phyloP scores from a whole-genome alignment of 2,113 vertebrate genomes.

The Callaeas wilsoni region DNA sequence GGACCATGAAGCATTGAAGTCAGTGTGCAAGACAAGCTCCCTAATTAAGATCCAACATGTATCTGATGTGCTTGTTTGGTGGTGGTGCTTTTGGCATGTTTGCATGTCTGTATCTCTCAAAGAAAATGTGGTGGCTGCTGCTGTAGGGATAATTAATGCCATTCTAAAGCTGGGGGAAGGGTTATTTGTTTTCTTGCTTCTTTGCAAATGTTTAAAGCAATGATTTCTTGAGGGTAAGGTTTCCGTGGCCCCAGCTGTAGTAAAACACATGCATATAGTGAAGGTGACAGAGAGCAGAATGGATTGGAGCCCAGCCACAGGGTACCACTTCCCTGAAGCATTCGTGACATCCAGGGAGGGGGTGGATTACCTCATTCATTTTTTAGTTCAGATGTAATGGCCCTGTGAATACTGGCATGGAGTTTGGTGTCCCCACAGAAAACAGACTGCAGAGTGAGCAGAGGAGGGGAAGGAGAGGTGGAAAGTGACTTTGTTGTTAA shows the following conservation, averaged over 20 bases:
- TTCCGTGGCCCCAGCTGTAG: background rate
- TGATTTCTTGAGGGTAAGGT: background rate
- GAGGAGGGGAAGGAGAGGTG: background rate
- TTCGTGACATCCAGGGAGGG: background rate
- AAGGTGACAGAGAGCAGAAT: background rate
- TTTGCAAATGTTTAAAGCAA: background rate
- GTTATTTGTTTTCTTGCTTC: background rate
- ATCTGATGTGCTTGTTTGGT: background rate
- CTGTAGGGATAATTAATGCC: background rate
- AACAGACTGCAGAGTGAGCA: background rate
- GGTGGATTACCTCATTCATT: slow-evolving; percentile 50
- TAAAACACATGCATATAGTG: background rate
- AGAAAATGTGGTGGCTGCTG: background rate
- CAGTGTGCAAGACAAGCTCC: background rate
- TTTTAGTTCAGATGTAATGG: slow-evolving; percentile 4
- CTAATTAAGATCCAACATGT: background rate
- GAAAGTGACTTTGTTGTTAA: background rate
- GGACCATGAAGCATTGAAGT: background rate
- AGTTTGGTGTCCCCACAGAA: background rate
- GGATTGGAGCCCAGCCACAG: background rate
- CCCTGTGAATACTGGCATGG: background rate
- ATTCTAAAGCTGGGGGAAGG: background rate
- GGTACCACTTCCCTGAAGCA: background rate
- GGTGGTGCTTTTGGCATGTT: background rate
- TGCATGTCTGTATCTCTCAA: background rate